Base-by-base conservation (phyloP, 2,797 vertebrate species). In the Sciurus vulgaris region DNA sequence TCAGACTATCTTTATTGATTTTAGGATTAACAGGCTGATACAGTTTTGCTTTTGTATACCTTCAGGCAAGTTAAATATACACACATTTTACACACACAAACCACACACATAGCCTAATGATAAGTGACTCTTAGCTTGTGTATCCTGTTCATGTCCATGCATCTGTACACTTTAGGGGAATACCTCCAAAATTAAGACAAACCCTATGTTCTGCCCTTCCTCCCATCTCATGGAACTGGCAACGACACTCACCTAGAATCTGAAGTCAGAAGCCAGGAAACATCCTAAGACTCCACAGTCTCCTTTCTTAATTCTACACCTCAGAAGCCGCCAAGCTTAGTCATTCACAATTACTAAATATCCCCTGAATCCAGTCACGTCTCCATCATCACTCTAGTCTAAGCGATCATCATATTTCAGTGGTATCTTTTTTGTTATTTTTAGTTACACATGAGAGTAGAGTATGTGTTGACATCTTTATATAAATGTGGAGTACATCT, bases 51-150 rank as follows among this genome's bases (percentile, higher is more conserved):
- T 67, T 28, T 83, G 12, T 22, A 2, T 90, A 41, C 7, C 81
- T 90, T 95, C 61, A 77, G 24, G 63, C 12, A 91, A 91, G 35
- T 82, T 89, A 30, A 67, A 92, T 35, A 92, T 28, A 74, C 11
- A 76, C 44, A 84, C 0, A 10, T 41, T 35, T 8, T 30, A 85
- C 14, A 47, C 1, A 15, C 7, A 56, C 20, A 51, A 15, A 3
- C 20, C 26, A 9, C 63, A 82, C 9, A 69, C 38, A 70, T 18
- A 51, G n/a, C 24, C 30, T 56, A 78, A 7, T 89, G 76, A 81
- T 78, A 94, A 93, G 78, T 91, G 38, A 81, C 7, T 79, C 14
- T 38, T 88, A 33, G 41, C 61, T 47, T 88, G 7, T 54, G 33
- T 85, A 81, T 17, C 22, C 73, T 76, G 69, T 44, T 33, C 49